A percentile compares a stretch with the other conserved stretches of the same genome.
These are phyloP conservation scores for Elegia similella DNA, from an alignment of 2,888 invertebrate species.

Conservation along the genomic window DNA sequence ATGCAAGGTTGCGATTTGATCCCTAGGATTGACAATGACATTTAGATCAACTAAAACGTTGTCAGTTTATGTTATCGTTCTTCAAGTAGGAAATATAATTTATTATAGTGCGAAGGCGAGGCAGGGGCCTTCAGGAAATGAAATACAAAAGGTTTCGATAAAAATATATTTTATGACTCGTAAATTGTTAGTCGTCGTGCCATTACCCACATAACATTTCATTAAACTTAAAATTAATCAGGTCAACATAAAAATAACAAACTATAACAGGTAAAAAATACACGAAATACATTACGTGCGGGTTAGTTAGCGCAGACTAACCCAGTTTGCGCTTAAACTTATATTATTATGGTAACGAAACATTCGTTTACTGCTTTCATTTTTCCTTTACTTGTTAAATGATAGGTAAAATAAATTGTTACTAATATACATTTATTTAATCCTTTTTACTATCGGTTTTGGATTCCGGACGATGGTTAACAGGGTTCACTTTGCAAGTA, in stretches of 20 bases:
- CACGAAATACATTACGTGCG: not conserved
- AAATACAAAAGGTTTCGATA: slow-evolving; percentile 3
- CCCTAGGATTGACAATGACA: slow-evolving; percentile 4
- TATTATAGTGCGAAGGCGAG: no score
- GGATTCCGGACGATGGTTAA: slow-evolving; percentile 57
- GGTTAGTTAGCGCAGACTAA: not conserved
- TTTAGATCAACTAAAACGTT: not conserved
- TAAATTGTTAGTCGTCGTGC: not conserved
- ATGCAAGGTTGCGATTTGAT: not conserved
- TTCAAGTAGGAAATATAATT: not conserved
- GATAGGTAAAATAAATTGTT: no score
- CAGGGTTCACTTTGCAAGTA: slow-evolving; percentile 74
- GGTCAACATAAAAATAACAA: slow-evolving; percentile 34
- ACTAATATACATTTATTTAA: not conserved
- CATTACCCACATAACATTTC: slow-evolving; percentile 2
- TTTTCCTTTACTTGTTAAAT: no score
- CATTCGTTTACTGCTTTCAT: not conserved
- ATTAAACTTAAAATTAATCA: slow-evolving; percentile 35
- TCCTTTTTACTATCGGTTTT: slow-evolving; percentile 27
- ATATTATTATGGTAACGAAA: slow-evolving; percentile 1
- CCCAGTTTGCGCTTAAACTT: slow-evolving; percentile 17
- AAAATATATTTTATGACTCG: slow-evolving; percentile 8
- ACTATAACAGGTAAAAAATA: slow-evolving; percentile 5
- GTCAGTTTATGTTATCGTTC: not conserved
- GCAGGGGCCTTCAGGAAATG: not conserved